Evolutionary conservation across 2,888 invertebrate genomes (phyloP).

Genomic region (Formica aserva): DNA sequence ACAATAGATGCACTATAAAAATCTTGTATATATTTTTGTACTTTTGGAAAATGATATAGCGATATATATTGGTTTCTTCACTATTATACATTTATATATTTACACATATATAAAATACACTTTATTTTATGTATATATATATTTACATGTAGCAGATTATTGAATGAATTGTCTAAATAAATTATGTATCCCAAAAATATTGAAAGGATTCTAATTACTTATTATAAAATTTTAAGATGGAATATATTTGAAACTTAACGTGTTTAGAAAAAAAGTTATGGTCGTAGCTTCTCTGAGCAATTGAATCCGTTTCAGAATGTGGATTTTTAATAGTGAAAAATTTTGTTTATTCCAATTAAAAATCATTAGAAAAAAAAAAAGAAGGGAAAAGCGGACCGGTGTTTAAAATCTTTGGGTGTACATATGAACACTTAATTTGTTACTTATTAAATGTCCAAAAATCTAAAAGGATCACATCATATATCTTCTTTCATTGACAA

Average conservation of each 20-base stretch:
- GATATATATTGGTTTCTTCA: neutral
- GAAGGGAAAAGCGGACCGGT: neutral
- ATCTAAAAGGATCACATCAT: neutral
- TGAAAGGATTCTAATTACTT: neutral
- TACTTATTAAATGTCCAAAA: constrained; percentile 3
- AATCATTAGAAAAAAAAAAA: neutral
- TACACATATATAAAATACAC: neutral
- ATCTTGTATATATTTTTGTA: constrained; percentile 27
- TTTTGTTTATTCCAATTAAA: neutral
- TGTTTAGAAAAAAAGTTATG: neutral
- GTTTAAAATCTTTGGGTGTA: neutral
- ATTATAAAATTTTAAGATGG: neutral
- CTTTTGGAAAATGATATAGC: constrained; percentile 15
- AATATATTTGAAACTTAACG: neutral
- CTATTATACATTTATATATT: constrained; percentile 1
- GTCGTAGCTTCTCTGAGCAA: neutral
- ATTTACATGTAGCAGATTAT: neutral
- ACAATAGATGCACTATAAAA: constrained; percentile 12
- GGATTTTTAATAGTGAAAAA: neutral
- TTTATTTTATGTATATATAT: constrained; percentile 10
- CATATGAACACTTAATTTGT: neutral
- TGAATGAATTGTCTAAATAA: neutral
- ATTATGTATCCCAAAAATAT: neutral
- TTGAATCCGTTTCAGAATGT: neutral
- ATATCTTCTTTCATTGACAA: neutral